Evolutionary conservation across 1,140 invertebrate species (phyloP), one percentile per base, ranked within the genome.

Genomic region (Zeugodacus cucurbitae): DNA sequence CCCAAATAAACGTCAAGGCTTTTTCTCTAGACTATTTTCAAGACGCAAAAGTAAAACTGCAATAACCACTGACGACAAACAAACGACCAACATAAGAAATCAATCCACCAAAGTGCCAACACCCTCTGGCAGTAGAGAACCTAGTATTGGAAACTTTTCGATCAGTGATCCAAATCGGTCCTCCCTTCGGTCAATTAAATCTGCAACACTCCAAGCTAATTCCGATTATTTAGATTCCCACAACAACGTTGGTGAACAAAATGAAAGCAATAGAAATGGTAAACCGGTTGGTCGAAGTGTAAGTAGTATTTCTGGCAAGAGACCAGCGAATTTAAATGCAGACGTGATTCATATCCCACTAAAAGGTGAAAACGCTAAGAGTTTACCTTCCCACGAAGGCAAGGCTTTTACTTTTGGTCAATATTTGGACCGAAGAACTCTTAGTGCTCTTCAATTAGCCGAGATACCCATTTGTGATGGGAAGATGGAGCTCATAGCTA

Each of bases 21-120:
- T 96, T 32, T 96, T 96, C 89, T 95, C 95, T 2, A 96, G 96
- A 89, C 90, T 96, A 3, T 96, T 96, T 86, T 94, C 95, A 89
- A 91, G 91, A 32, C 90, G 87, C 91, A 94, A 89, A 93, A 94
- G 91, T 90, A 94, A 78, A 93, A 85, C 88, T 37, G 90, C 92
- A 8, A 89, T 57, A 32, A 14, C 29, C 62, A 54, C 44, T 48
- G n/a, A 34, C 37, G 37, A 91, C 7, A 90, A 91, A 90, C 89
- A n/a, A n/a, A n/a, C n/a, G n/a, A n/a, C n/a, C n/a, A n/a, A 17
- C 89, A 6, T 90, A 6, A 90, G 90, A 89, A 89, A 10, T 89
- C 0, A 22, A 90, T 87, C 88, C 10, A 86, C 10, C 2, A 90
- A 90, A 17, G 90, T 89, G 10, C 90, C 89, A 62, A 90, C 90